These are phyloP conservation scores for Heliothis subflexa DNA, from an alignment of 1,140 invertebrate species.

Conservation along the genomic window DNA sequence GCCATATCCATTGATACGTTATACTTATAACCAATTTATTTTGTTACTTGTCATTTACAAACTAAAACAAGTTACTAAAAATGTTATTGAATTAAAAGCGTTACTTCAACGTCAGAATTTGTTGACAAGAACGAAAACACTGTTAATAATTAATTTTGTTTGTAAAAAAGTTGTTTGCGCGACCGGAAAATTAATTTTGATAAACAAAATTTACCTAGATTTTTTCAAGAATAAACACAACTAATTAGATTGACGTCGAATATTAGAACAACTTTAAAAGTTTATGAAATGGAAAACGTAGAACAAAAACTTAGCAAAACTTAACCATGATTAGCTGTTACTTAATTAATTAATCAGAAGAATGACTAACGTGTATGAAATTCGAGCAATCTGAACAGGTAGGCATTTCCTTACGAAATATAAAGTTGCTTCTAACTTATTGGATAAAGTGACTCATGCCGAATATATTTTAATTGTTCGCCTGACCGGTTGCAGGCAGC, in stretches of 20 bases:
- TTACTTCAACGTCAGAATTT: not conserved
- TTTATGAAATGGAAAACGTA: too few relatives aligned
- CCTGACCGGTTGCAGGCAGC: conserved; percentile 16
- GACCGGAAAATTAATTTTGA: not conserved
- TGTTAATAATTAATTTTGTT: not conserved
- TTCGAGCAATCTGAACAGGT: conserved; percentile 11
- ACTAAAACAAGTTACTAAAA: too few relatives aligned
- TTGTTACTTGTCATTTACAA: too few relatives aligned
- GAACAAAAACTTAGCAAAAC: too few relatives aligned
- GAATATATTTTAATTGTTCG: conserved; percentile 50
- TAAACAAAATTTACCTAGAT: not conserved
- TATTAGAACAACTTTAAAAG: not conserved
- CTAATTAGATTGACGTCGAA: not conserved
- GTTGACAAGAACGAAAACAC: not conserved
- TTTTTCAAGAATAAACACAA: not conserved
- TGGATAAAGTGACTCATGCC: conserved; percentile 36
- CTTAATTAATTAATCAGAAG: not conserved
- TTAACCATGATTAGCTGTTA: too few relatives aligned
- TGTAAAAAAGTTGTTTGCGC: not conserved
- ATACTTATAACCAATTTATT: not conserved
- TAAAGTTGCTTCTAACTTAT: conserved; percentile 35
- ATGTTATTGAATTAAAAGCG: too few relatives aligned
- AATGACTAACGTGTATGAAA: conserved; percentile 12
- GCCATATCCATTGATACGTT: not conserved
- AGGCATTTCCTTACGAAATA: conserved; percentile 20